Evolutionary conservation across 37 sponge, comb jelly and placozoan species (phyloP).

Genomic region (Diacarnus erythraeanus): DNA sequence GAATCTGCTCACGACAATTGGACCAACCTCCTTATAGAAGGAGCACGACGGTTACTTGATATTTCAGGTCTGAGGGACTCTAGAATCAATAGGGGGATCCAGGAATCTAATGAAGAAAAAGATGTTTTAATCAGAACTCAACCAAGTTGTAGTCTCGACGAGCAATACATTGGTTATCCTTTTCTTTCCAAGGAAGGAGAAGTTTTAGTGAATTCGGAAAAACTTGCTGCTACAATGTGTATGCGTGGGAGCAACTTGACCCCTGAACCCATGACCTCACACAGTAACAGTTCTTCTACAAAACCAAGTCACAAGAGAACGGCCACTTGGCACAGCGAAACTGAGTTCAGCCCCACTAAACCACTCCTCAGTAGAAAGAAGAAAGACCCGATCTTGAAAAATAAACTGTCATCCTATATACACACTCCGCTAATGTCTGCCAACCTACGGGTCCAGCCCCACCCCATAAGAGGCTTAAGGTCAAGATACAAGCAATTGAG

Average conservation of each 20-base stretch:
- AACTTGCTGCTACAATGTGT: not conserved
- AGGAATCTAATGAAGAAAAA: not conserved
- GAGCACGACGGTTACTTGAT: not conserved
- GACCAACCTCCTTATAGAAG: not conserved
- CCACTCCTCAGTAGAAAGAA: not conserved
- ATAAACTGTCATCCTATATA: not conserved
- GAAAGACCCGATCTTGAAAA: not conserved
- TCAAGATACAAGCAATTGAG: too few relatives aligned
- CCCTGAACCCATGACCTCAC: not conserved
- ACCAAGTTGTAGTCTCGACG: not conserved
- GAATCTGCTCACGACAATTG: not conserved
- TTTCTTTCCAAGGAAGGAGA: not conserved
- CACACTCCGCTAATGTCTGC: conserved; percentile 17
- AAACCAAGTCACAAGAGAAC: conserved; percentile 15
- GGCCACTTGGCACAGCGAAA: conserved; percentile 18
- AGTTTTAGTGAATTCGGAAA: not conserved
- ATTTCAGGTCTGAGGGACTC: not conserved
- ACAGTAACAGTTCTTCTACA: not conserved
- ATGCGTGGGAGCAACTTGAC: not conserved
- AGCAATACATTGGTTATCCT: not conserved
- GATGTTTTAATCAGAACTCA: not conserved
- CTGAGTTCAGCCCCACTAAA: not conserved
- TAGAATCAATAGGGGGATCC: not conserved
- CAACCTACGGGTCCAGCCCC: conserved; percentile 61
- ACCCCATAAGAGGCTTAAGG: not conserved